Conservation (phyloP, 2,888 invertebrate species). For the Morpho deidamia region DNA sequence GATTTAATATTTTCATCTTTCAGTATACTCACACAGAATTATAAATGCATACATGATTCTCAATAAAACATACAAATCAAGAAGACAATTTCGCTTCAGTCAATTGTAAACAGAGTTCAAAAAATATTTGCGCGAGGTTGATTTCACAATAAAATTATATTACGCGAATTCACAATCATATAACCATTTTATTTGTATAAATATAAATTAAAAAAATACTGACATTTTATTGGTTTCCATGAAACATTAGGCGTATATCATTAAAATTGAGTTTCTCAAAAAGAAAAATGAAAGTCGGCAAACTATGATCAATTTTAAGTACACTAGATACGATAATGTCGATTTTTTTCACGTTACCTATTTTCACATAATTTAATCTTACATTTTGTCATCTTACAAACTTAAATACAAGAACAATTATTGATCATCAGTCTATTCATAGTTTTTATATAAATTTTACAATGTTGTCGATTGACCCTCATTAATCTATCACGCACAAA, state of each 20-base stretch:
- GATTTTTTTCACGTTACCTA: conserved; percentile 48
- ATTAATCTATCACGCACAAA: conserved; percentile 56
- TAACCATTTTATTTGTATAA: conserved; percentile 50
- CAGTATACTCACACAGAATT: conserved; percentile 67
- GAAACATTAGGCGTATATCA: conserved; percentile 33
- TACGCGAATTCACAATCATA: conserved; percentile 48
- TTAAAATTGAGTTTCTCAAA: conserved; percentile 45
- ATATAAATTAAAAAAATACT: conserved; percentile 66
- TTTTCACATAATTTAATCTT: conserved; percentile 70
- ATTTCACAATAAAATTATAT: conserved; percentile 47
- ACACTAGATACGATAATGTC: conserved; percentile 58
- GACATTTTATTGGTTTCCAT: conserved; percentile 63
- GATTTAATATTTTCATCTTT: conserved; percentile 62
- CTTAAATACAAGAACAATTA: conserved; percentile 74
- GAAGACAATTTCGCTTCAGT: conserved; percentile 64
- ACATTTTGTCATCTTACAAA: conserved; percentile 75
- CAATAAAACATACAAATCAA: conserved; percentile 49
- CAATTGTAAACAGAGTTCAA: conserved; percentile 66
- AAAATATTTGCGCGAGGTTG: conserved; percentile 53
- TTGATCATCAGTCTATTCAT: conserved; percentile 78
- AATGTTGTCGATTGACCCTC: conserved; percentile 73
- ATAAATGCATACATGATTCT: conserved; percentile 60
- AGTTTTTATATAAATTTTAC: conserved; percentile 71
- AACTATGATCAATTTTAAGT: conserved; percentile 68
- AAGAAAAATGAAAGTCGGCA: conserved; percentile 73